Evolutionary conservation across 35 echinoderm and acorn worm genomes (phyloP).

Genomic region (Apostichopus californicus): DNA sequence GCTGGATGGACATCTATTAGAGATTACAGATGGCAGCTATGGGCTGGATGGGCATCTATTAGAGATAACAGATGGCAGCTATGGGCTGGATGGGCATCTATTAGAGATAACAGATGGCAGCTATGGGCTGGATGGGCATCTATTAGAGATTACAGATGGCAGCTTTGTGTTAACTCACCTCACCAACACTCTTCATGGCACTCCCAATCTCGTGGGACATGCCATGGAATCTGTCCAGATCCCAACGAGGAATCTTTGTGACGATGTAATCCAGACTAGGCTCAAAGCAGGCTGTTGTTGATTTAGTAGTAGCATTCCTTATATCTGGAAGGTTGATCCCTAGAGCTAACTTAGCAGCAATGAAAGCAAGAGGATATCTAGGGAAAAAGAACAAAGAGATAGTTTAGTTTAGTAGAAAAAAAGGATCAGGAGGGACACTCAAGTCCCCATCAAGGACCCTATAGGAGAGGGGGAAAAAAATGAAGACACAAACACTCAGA

Average conservation of each 20-base stretch:
- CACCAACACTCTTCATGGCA: constrained; percentile 99
- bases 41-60: not conserved
- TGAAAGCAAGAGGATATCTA: constrained; percentile 96
- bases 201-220: constrained; percentile 91
- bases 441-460: too few species aligned
- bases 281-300: constrained; percentile 98
- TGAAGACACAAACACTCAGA: too few species aligned
- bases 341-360: constrained; percentile 93
- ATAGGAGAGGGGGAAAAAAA: too few species aligned
- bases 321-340: constrained; percentile 91
- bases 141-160: not conserved
- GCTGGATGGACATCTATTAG: not conserved
- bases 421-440: too few species aligned
- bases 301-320: constrained; percentile 88
- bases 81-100: too few species aligned
- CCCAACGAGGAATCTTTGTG: constrained; percentile 99
- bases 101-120: not conserved
- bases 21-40: not conserved
- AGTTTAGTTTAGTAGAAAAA: too few species aligned
- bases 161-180: constrained; percentile 56
- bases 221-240: constrained; percentile 95
- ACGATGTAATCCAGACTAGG: constrained; percentile 98
- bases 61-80: too few species aligned
- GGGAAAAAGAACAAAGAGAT: not conserved
- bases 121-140: not conserved